Evolutionary conservation across 2,113 vertebrate genomes (phyloP).

Genomic region (Penelope pileata): DNA sequence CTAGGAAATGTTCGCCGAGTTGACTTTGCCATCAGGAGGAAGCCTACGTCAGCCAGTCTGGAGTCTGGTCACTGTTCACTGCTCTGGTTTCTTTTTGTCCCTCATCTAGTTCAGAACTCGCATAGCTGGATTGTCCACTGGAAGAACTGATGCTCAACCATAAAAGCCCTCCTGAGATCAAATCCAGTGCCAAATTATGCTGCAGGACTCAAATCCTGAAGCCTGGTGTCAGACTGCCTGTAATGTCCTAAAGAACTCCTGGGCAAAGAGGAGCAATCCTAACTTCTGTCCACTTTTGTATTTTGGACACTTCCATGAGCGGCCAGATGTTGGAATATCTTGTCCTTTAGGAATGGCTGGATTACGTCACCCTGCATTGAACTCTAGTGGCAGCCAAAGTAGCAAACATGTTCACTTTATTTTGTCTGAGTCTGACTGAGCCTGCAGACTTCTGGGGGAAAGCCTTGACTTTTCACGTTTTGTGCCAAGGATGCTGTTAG

Average conservation of each 20-base stretch:
- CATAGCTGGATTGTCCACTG: not conserved
- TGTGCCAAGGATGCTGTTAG: not conserved
- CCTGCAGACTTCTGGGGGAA: not conserved
- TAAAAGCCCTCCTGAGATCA: not conserved
- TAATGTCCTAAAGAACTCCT: not conserved
- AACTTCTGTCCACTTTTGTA: not conserved
- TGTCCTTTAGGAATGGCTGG: not conserved
- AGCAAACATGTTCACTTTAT: not conserved
- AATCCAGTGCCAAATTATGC: not conserved
- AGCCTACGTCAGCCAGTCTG: not conserved
- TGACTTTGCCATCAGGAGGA: not conserved
- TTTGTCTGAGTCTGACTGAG: not conserved
- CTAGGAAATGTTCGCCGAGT: not conserved
- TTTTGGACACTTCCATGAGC: not conserved
- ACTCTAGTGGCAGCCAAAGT: not conserved
- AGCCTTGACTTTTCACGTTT: not conserved
- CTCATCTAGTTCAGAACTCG: not conserved
- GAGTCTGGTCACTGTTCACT: not conserved
- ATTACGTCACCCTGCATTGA: not conserved
- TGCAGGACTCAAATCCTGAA: not conserved
- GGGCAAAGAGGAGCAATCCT: not conserved
- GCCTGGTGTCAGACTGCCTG: not conserved
- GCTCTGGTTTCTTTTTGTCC: not conserved
- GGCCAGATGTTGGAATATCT: rapidly evolving
- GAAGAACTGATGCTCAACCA: not conserved